Evolutionary conservation across 2,888 invertebrate genomes (phyloP), one percentile per base, ranked within the genome.

Genomic region (Steinernema carpocapsae): DNA sequence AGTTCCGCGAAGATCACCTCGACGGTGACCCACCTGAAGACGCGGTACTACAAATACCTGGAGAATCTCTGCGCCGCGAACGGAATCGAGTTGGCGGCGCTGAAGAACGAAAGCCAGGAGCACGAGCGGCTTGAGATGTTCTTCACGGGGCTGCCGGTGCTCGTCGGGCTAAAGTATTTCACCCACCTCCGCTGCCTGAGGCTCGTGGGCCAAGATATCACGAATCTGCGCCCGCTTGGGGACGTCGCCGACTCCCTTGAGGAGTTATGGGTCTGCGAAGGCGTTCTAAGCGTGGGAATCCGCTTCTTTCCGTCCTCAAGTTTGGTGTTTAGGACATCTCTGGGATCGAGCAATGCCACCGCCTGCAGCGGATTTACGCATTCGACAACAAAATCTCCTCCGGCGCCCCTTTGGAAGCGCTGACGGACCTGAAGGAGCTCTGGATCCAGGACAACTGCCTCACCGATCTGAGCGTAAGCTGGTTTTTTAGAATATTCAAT

Each of bases 111-210:
- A 43, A 84, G 82, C n/a, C 75, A 72, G 17, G 52, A 80, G 14
- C 75, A 80, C 71, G 78, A 83, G 59, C 7, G 72, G 7, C 74
- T 83, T n/a, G 84, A 85, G 74, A 79, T 82, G 74, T 85, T 82
- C 71, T 85, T 85, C 48, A 84, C 82, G 6, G 84, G 82, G 0
- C 76, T 84, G 43, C 85, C 85, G 4, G 84, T 82, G 2, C 78
- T 85, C 26, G 80, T 85, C 45, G 85, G 85, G 14, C 72, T 85
- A 10, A 80, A 82, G 74, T 85, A 83, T 73, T 84, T 84, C 75
- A 76, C 79, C 24, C 74, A 78, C 46, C 76, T 84, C n/a, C 71
- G 76, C 0, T 72, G 72, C 14, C 76, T 84, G 2, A 76, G 80
- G 32, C 73, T 84, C 12, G 75, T 83, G 43, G 83, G 84, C 3